Evolutionary conservation across 2,888 invertebrate species (phyloP).

Genomic region (Calameuta pallipes): DNA sequence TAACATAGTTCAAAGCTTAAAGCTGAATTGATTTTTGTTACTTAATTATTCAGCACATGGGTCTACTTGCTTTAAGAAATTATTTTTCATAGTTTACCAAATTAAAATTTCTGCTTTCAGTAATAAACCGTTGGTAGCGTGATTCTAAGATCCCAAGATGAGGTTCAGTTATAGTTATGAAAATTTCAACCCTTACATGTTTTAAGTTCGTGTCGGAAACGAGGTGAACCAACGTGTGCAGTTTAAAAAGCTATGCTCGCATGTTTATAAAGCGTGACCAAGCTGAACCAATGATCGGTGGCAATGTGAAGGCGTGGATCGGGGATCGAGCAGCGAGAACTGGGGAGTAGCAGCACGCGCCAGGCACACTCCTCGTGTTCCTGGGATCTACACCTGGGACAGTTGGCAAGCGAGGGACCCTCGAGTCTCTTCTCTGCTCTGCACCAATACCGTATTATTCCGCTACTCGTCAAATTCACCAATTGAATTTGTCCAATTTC

Average conservation of each 20-base stretch:
- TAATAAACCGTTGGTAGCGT: neutral
- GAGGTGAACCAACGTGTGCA: neutral
- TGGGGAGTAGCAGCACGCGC: conserved; percentile 59
- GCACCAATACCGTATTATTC: conserved; percentile 27
- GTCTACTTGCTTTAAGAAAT: neutral
- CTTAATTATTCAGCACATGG: neutral
- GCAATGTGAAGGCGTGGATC: conserved; percentile 43
- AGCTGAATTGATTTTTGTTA: neutral
- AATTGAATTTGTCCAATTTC: conserved; percentile 13
- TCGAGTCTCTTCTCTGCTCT: conserved; percentile 14
- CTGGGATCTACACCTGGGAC: conserved; percentile 58
- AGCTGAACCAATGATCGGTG: conserved; percentile 45
- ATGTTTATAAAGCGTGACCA: conserved; percentile 39
- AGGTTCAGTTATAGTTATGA: neutral
- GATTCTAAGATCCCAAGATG: neutral
- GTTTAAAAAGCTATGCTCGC: conserved; percentile 22
- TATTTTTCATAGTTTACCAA: neutral
- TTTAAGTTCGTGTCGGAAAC: neutral
- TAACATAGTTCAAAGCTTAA: neutral
- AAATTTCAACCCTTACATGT: neutral
- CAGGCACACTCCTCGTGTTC: conserved; percentile 62
- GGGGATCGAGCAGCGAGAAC: conserved; percentile 40
- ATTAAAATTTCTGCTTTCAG: neutral
- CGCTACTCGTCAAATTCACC: conserved; percentile 29
- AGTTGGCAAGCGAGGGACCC: conserved; percentile 60